phyloP scores from a whole-genome alignment of 2,888 invertebrate genomes.

The Acrocyrtus sp. region DNA sequence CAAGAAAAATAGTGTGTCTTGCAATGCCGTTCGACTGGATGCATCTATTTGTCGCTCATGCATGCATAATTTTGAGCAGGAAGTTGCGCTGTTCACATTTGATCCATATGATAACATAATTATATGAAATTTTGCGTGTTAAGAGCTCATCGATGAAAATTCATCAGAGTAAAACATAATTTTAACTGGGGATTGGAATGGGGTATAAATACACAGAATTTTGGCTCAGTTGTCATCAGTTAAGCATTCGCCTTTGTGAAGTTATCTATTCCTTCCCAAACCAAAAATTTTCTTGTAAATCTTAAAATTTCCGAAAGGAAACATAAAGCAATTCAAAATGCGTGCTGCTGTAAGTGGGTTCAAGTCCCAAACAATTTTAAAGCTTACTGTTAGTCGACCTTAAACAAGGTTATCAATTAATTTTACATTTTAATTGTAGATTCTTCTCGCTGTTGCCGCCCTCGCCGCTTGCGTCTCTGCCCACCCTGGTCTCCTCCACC shows the following conservation, averaged over 20 bases:
- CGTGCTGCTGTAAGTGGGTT: slow-evolving; percentile 37
- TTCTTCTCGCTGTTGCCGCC: slow-evolving; percentile 32
- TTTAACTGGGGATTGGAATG: too few species aligned
- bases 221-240: slow-evolving; percentile 31
- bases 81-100: too few species aligned
- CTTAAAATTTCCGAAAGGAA: slow-evolving; percentile 24
- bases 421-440: slow-evolving; percentile 19
- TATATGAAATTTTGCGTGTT: too few species aligned
- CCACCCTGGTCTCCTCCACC: slow-evolving; percentile 11
- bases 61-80: too few species aligned
- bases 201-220: slow-evolving; percentile 26
- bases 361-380: not conserved
- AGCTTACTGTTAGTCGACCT: not conserved
- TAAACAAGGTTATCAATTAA: not conserved
- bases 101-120: too few species aligned
- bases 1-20: too few species aligned
- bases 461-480: too few species aligned
- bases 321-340: slow-evolving; percentile 19
- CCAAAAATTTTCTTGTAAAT: not conserved
- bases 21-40: too few species aligned
- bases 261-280: not conserved
- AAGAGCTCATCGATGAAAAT: too few species aligned
- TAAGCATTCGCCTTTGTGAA: slow-evolving; percentile 11
- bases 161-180: too few species aligned
- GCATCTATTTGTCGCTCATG: too few species aligned